These are phyloP conservation scores for Tetramorium parvispinum DNA, from an alignment of 1,140 invertebrate genomes.

Conservation along the genomic window DNA sequence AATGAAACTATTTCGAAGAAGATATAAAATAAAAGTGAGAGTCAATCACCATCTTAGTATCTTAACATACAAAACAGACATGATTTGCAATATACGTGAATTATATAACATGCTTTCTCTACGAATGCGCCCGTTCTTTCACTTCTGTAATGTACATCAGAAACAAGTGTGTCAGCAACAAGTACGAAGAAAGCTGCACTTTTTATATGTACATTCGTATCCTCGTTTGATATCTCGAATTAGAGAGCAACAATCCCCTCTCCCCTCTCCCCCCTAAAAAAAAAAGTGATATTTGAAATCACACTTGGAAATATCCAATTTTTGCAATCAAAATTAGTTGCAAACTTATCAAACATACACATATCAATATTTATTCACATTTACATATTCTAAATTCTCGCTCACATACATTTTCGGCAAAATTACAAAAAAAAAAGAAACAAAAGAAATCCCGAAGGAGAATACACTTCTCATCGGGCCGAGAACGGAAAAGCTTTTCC, in stretches of 20 bases:
- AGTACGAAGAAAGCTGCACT: background rate
- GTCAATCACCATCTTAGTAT: background rate
- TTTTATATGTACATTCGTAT: background rate
- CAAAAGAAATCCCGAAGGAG: background rate
- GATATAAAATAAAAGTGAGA: slow-evolving; percentile 1
- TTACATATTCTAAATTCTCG: background rate
- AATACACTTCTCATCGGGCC: background rate
- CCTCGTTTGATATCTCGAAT: background rate
- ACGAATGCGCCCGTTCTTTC: background rate
- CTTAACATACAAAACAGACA: background rate
- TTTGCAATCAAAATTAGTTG: no score
- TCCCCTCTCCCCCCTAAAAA: background rate
- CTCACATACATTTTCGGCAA: background rate
- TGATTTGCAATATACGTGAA: background rate
- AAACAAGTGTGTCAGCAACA: background rate
- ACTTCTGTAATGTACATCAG: background rate
- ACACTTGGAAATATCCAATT: background rate
- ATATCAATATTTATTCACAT: no score
- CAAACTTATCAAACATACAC: no score
- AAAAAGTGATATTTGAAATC: background rate
- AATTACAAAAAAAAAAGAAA: background rate
- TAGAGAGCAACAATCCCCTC: background rate
- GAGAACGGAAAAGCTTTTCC: background rate
- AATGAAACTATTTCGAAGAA: background rate
- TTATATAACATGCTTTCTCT: background rate